Conservation (phyloP, 2,797 vertebrate genomes). For the Steatocranus sp. region DNA sequence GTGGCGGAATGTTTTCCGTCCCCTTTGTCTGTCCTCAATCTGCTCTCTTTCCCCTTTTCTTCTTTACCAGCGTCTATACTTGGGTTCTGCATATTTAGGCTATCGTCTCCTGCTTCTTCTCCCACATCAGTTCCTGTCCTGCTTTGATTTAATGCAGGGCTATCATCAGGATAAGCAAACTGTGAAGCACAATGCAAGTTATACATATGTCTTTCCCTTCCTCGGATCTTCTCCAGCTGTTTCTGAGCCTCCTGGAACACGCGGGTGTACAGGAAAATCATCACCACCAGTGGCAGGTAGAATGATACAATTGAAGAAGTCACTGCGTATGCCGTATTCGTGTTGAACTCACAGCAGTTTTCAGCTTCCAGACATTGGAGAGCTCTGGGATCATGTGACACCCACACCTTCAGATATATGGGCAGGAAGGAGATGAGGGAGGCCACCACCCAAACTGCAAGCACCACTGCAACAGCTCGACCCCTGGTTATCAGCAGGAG, state of each 20-base stretch:
- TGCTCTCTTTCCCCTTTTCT: slow-evolving; percentile 5
- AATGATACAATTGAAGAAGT: slow-evolving; percentile 95
- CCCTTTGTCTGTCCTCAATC: slow-evolving; percentile 13
- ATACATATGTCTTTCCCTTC: slow-evolving; percentile 80
- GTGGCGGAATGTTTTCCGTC: slow-evolving; percentile 43
- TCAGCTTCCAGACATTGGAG: slow-evolving; percentile 63
- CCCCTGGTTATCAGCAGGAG: slow-evolving; percentile 78
- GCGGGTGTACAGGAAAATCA: slow-evolving; percentile 90
- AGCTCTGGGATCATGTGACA: slow-evolving; percentile 55
- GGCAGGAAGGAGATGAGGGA: slow-evolving; percentile 94
- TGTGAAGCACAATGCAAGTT: slow-evolving; percentile 64
- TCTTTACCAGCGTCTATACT: neutral
- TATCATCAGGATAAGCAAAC: slow-evolving; percentile 18
- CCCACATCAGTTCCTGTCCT: neutral
- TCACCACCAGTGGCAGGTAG: slow-evolving; percentile 90
- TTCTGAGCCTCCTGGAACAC: slow-evolving; percentile 93
- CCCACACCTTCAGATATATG: slow-evolving; percentile 90
- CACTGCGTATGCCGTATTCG: slow-evolving; percentile 85
- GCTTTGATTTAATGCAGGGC: slow-evolving; percentile 22
- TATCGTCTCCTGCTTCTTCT: slow-evolving; percentile 20
- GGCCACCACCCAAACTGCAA: slow-evolving; percentile 90
- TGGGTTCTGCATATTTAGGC: slow-evolving; percentile 22
- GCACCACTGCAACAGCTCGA: slow-evolving; percentile 82
- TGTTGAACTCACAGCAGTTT: slow-evolving; percentile 91
- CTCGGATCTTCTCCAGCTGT: slow-evolving; percentile 91